phyloP scores from a whole-genome alignment of 2,888 invertebrate species.

The Seira ritae region DNA sequence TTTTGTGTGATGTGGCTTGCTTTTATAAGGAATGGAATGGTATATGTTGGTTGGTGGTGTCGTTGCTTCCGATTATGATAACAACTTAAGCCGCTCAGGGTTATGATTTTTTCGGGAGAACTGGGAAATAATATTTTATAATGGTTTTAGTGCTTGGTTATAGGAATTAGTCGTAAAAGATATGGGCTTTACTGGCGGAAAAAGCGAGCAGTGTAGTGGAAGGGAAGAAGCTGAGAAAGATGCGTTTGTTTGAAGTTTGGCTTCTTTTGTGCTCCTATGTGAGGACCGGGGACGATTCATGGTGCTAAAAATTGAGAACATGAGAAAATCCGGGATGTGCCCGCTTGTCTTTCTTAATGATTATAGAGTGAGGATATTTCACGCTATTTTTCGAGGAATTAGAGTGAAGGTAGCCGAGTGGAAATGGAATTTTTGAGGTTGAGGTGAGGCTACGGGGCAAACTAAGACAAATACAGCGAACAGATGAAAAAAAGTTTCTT shows the following conservation, averaged over 20 bases:
- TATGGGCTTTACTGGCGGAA: no score
- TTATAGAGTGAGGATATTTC: constrained; percentile 15
- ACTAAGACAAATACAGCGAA: no score
- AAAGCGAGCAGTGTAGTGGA: no score
- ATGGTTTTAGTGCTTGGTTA: background rate
- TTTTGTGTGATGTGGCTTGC: constrained; percentile 14
- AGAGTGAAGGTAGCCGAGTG: background rate
- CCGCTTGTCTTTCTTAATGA: constrained; percentile 19
- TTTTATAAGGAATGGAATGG: no score
- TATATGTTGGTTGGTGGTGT: constrained; percentile 22
- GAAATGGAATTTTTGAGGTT: background rate
- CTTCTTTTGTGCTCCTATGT: background rate
- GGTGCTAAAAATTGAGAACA: background rate
- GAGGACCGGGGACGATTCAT: background rate
- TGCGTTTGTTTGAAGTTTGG: no score
- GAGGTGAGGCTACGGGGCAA: background rate
- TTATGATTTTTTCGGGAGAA: constrained; percentile 12
- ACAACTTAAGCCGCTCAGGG: constrained; percentile 19
- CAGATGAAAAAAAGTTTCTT: no score
- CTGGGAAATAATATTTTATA: constrained; percentile 6
- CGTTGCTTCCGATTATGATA: constrained; percentile 20
- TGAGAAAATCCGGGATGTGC: constrained; percentile 17
- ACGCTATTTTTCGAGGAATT: background rate
- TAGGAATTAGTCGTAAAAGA: constrained; percentile 13
- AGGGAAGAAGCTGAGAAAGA: no score